phyloP scores from a whole-genome alignment of 2,797 vertebrate genomes.

The Margarornis squamiger region DNA sequence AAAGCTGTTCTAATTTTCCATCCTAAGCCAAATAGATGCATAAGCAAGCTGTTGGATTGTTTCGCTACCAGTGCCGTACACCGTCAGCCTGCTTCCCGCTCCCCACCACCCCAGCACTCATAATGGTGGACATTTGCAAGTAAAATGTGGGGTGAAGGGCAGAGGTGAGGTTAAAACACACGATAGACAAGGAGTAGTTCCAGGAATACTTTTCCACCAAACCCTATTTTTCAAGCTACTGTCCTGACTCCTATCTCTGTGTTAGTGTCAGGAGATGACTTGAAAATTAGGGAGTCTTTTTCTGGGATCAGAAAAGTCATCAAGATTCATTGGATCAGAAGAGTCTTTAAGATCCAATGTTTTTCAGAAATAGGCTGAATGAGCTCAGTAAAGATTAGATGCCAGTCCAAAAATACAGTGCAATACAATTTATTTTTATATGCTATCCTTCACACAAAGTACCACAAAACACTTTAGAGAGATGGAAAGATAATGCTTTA shows the following conservation, averaged over 20 bases:
- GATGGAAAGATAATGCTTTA: conserved; percentile 73
- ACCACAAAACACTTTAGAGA: conserved; percentile 74
- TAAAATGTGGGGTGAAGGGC: conserved; percentile 32
- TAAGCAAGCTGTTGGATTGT: conserved; percentile 80
- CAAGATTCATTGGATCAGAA: conserved; percentile 71
- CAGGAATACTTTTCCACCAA: conserved; percentile 42
- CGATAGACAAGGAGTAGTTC: conserved; percentile 19
- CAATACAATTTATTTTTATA: conserved; percentile 75
- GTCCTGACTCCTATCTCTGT: conserved; percentile 40
- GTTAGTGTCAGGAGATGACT: conserved; percentile 65
- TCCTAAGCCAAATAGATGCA: conserved; percentile 80
- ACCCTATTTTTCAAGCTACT: conserved; percentile 50
- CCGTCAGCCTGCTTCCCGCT: conserved; percentile 29
- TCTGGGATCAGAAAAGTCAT: conserved; percentile 62
- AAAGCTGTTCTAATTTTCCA: conserved; percentile 81
- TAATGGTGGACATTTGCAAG: conserved; percentile 68
- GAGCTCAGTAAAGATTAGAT: conserved; percentile 68
- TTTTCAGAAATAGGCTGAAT: conserved; percentile 70
- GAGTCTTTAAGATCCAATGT: conserved; percentile 69
- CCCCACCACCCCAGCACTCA: conserved; percentile 27
- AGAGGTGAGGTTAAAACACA: conserved; percentile 2
- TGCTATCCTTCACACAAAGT: conserved; percentile 72
- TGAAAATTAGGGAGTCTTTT: conserved; percentile 70
- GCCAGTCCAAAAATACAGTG: conserved; percentile 73
- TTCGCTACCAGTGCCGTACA: conserved; percentile 9